Conservation (phyloP, 1,140 invertebrate species). For the Drosophila watanabei region DNA sequence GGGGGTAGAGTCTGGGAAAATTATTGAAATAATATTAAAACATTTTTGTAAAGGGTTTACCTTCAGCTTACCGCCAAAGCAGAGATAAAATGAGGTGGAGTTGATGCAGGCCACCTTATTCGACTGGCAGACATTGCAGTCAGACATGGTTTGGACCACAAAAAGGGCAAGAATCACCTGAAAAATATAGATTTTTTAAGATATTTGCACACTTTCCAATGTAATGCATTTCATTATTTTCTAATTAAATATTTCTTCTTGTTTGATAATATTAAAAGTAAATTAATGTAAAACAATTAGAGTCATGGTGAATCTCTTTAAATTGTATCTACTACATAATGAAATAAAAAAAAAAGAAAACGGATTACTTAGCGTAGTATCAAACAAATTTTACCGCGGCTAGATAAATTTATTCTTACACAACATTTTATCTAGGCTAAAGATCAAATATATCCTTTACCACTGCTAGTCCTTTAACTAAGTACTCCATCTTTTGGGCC, state of each 20-base stretch:
- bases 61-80: slow-evolving; percentile 67
- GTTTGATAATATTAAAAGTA: too few relatives aligned
- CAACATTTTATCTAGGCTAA: background rate
- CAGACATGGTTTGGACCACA: slow-evolving; percentile 21
- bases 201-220: background rate
- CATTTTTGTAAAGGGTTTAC: background rate
- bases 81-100: slow-evolving; percentile 78
- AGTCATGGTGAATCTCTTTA: too few relatives aligned
- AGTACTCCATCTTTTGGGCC: slow-evolving; percentile 10
- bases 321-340: too few relatives aligned
- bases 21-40: background rate
- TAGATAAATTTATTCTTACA: background rate
- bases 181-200: background rate
- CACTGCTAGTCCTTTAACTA: slow-evolving; percentile 37
- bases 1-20: slow-evolving; percentile 38
- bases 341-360: too few relatives aligned
- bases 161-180: slow-evolving; percentile 42
- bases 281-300: background rate
- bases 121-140: slow-evolving; percentile 74
- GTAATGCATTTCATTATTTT: too few relatives aligned
- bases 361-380: too few relatives aligned
- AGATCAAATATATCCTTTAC: slow-evolving; percentile 12
- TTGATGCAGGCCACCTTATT: slow-evolving; percentile 79
- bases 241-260: too few relatives aligned
- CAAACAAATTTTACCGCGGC: too few relatives aligned